Conservation (phyloP, 2,888 invertebrate genomes). For the Macrosiphum euphorbiae region DNA sequence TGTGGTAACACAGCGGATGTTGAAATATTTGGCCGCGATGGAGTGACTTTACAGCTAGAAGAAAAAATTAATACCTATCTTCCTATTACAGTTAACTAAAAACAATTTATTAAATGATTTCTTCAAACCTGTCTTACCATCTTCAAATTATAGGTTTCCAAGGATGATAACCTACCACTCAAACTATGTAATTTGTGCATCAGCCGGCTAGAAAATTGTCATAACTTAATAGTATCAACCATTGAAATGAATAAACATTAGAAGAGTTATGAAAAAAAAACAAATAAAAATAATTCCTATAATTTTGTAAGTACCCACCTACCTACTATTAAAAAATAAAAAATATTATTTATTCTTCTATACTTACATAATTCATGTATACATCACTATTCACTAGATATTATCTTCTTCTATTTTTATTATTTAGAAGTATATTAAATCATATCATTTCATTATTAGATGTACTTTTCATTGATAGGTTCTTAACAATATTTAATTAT, state of each 20-base stretch:
- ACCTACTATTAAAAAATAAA: no score
- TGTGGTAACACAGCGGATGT: constrained; percentile 55
- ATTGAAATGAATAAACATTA: constrained; percentile 62
- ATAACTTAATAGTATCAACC: constrained; percentile 52
- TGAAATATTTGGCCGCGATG: constrained; percentile 61
- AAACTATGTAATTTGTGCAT: constrained; percentile 58
- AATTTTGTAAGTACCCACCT: constrained; percentile 47
- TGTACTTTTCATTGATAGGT: background rate
- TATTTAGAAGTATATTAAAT: background rate
- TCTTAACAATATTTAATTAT: background rate
- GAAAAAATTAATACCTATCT: constrained; percentile 62
- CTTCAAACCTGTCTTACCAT: background rate
- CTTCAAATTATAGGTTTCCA: constrained; percentile 39
- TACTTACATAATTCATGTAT: background rate
- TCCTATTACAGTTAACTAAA: constrained; percentile 51
- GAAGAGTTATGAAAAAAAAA: constrained; percentile 58
- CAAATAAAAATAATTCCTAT: constrained; percentile 60
- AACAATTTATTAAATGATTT: background rate
- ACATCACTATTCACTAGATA: background rate
- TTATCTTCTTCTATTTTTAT: background rate
- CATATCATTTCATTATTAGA: background rate
- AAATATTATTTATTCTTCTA: background rate
- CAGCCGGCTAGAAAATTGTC: constrained; percentile 56
- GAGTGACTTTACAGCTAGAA: constrained; percentile 57
- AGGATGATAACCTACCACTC: constrained; percentile 51